Evolutionary conservation across 2,888 invertebrate genomes (phyloP), one percentile per base, ranked within the genome.

Genomic region (Poecilobothrus nobilitatus): DNA sequence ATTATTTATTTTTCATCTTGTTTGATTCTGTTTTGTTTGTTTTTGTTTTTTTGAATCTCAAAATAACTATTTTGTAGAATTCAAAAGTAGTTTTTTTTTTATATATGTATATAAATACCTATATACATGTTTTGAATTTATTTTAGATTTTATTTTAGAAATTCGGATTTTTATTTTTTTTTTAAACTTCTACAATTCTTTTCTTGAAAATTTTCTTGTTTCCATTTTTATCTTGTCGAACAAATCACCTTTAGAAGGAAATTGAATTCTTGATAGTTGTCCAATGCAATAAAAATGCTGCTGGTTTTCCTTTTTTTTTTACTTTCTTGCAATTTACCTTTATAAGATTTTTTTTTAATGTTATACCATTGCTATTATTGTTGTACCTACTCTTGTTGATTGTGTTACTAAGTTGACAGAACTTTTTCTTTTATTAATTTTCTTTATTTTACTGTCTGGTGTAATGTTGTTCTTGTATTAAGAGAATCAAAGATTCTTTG

Each of bases 171-270:
- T 12, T 37, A 8, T 37, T 53, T 53, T 53, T 53, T 18, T 9
- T 2, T 53, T 27, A 27, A 5, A n/a, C 3, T 27, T 27, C 27
- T 27, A 2, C 53, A 15, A 53, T 53, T 53, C 53, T 53, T 53
- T 53, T 53, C 53, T 53, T 53, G 6, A 15, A 53, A 53, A 53
- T 18, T 53, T 53, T 53, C 53, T 53, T 53, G 53, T 53, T 53
- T 53, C 18, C 53, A n/a, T 53, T 53, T 53, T 53, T 53, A 53
- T 53, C 53, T 53, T 53, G 53, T 53, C 53, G 53, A 53, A 53
- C 53, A 53, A 53, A 53, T 53, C 53, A 53, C 53, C 53, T 53
- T 53, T 15, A 53, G 53, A 53, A 53, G 53, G 53, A 53, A 53
- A 53, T 53, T 53, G 15, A 53, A 53, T 53, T 53, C 53, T 53